These are phyloP conservation scores for Hermaeophaga mercurialis DNA, from an alignment of 2,888 invertebrate genomes.

Conservation along the genomic window DNA sequence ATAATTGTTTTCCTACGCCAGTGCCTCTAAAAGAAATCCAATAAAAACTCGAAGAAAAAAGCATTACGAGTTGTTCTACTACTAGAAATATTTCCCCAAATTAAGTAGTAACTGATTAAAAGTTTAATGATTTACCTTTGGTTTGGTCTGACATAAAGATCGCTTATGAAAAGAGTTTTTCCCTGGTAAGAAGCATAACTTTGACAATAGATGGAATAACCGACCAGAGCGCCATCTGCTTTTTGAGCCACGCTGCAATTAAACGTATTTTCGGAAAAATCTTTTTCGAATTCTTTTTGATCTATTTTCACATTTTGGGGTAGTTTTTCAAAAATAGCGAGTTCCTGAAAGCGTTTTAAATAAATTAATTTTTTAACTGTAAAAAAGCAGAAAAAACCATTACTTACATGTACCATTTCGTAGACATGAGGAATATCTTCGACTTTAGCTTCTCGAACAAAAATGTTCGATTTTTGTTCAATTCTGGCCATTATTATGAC, in stretches of 20 bases:
- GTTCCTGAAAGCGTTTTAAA: slow-evolving; percentile 3
- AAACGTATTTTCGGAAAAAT: slow-evolving; percentile 10
- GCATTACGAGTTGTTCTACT: no score
- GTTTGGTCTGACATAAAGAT: slow-evolving; percentile 6
- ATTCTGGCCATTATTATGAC: no score
- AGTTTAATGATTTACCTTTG: slow-evolving; percentile 11
- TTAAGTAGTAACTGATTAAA: no score
- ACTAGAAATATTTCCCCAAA: no score
- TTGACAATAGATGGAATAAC: slow-evolving; percentile 10
- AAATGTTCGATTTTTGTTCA: no score
- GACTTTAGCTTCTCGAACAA: no score
- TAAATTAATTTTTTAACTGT: no score
- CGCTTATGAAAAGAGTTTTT: background rate
- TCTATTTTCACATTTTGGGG: slow-evolving; percentile 1
- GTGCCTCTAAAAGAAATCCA: background rate
- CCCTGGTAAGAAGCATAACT: slow-evolving; percentile 8
- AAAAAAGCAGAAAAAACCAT: no score
- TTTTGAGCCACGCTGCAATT: slow-evolving; percentile 3
- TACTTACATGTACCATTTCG: no score
- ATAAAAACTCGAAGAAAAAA: no score
- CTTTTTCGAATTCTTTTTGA: slow-evolving; percentile 2
- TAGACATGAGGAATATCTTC: no score
- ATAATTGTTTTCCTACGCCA: background rate
- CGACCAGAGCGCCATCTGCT: background rate
- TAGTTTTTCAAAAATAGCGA: slow-evolving; percentile 4